Conservation (phyloP, 2,888 invertebrate genomes). For the Endotricha flammealis region DNA sequence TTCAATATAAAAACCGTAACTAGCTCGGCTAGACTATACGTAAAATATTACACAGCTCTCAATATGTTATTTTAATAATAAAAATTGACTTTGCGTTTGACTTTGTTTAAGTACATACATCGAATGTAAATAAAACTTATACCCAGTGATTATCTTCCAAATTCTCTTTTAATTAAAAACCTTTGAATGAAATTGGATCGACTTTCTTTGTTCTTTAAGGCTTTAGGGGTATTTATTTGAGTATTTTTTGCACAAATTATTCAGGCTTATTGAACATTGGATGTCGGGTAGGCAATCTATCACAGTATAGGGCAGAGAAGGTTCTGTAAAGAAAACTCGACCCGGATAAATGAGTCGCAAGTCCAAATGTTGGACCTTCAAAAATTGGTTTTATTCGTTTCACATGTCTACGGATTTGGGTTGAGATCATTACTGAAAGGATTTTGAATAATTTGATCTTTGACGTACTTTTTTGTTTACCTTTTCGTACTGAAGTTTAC, state of each 20-base stretch:
- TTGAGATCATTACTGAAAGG: slow-evolving; percentile 26
- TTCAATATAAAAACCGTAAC: too few relatives aligned
- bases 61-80: too few relatives aligned
- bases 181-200: slow-evolving; percentile 41
- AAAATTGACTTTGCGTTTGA: too few relatives aligned
- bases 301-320: slow-evolving; percentile 44
- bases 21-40: too few relatives aligned
- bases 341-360: slow-evolving; percentile 52
- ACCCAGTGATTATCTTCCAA: slow-evolving; percentile 31
- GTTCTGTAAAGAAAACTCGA: slow-evolving; percentile 44
- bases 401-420: slow-evolving; percentile 42
- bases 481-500: too few relatives aligned
- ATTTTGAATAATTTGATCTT: slow-evolving; percentile 3
- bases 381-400: slow-evolving; percentile 54
- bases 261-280: slow-evolving; percentile 59
- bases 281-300: slow-evolving; percentile 54
- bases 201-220: slow-evolving; percentile 38
- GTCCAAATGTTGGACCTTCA: slow-evolving; percentile 50
- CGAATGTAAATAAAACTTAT: slow-evolving; percentile 27
- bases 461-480: too few relatives aligned
- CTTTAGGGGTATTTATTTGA: slow-evolving; percentile 41
- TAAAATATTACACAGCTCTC: too few relatives aligned
- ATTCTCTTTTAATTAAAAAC: slow-evolving; percentile 47
- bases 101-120: slow-evolving; percentile 5
- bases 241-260: slow-evolving; percentile 58